Evolutionary conservation across 2,888 invertebrate genomes (phyloP).

Genomic region (Lasioglossum villosulum): DNA sequence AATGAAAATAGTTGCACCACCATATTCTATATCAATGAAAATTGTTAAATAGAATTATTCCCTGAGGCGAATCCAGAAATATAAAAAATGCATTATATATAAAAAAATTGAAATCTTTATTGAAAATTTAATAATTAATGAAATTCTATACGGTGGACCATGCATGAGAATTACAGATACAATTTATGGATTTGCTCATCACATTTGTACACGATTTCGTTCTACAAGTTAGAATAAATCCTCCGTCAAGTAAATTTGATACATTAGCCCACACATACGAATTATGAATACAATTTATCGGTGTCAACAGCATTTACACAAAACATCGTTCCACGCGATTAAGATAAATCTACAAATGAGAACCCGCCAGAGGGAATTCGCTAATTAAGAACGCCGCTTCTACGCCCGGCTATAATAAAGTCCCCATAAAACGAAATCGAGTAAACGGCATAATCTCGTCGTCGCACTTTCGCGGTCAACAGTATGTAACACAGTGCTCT

Average conservation of each 20-base stretch:
- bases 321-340: not conserved
- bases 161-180: not conserved
- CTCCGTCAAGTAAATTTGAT: not conserved
- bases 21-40: not conserved
- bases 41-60: not conserved
- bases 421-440: not conserved
- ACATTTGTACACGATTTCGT: not conserved
- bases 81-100: not conserved
- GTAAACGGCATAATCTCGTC: not conserved
- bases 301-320: not conserved
- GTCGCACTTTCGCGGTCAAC: not conserved
- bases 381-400: not conserved
- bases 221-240: not conserved
- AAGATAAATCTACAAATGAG: not conserved
- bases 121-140: not conserved
- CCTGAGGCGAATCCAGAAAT: not conserved
- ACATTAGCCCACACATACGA: not conserved
- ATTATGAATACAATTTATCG: not conserved
- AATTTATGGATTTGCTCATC: not conserved
- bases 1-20: not conserved
- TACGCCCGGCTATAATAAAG: not conserved
- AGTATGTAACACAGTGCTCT: not conserved
- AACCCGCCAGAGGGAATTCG: not conserved
- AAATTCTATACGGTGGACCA: not conserved
- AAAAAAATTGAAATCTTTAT: not conserved